Evolutionary conservation across 2,797 vertebrate genomes (phyloP).

Genomic region (Masticophis lateralis): DNA sequence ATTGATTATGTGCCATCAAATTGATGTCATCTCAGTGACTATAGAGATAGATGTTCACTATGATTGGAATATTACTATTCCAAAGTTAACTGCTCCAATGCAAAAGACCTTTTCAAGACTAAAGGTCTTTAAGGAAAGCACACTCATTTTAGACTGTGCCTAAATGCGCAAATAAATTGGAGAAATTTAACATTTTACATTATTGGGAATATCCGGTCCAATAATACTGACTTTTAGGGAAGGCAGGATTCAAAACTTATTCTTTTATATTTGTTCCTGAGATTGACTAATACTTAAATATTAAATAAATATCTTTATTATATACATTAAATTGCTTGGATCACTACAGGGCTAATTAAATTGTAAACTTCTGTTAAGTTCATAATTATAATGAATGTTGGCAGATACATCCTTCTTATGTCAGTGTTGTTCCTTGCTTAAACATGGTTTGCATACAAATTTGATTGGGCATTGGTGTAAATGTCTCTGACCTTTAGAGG

Average conservation of each 20-base stretch:
- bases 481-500: conserved; percentile 58
- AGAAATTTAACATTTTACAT: neutral
- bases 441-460: conserved; percentile 60
- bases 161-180: neutral
- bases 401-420: conserved; percentile 47
- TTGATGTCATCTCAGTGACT: neutral
- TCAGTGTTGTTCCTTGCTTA: conserved; percentile 41
- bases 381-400: conserved; percentile 63
- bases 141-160: neutral
- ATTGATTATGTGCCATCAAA: neutral
- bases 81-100: neutral
- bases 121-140: neutral
- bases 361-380: conserved; percentile 69
- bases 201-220: neutral
- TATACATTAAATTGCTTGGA: conserved; percentile 60
- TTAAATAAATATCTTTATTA: conserved; percentile 62
- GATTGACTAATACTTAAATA: conserved; percentile 53
- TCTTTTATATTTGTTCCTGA: conserved; percentile 50
- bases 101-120: neutral
- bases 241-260: neutral
- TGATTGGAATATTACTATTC: neutral
- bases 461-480: conserved; percentile 55
- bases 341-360: conserved; percentile 71
- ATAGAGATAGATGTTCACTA: neutral
- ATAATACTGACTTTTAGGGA: neutral